These are phyloP conservation scores for Dascillus cervinus DNA, from an alignment of 2,888 invertebrate species.

Conservation along the genomic window DNA sequence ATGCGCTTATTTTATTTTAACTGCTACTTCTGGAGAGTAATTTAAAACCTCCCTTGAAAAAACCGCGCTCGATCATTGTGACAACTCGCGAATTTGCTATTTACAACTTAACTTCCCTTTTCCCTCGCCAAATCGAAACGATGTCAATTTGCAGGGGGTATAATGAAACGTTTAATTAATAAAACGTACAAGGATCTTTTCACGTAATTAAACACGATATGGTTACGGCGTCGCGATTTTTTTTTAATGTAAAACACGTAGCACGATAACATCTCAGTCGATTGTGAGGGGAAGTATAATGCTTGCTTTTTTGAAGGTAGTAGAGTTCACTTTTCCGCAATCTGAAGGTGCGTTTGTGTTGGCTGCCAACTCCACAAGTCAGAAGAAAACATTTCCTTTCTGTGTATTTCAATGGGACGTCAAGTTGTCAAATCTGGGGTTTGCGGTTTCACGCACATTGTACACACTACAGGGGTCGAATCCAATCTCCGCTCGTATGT, in stretches of 20 bases:
- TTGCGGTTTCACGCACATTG: slow-evolving; percentile 26
- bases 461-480: slow-evolving; percentile 22
- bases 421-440: slow-evolving; percentile 31
- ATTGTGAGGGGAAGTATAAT: slow-evolving; percentile 25
- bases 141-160: too few species aligned
- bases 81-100: too few species aligned
- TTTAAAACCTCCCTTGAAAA: too few species aligned
- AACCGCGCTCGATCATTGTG: too few species aligned
- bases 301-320: slow-evolving; percentile 26
- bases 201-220: slow-evolving; percentile 6
- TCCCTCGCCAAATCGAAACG: too few species aligned
- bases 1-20: too few species aligned
- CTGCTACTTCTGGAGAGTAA: too few species aligned
- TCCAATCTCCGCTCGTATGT: slow-evolving; percentile 20
- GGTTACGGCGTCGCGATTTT: too few species aligned
- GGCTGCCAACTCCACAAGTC: slow-evolving; percentile 30
- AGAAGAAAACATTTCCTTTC: slow-evolving; percentile 32
- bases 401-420: slow-evolving; percentile 32
- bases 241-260: slow-evolving; percentile 16
- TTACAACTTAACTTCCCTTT: too few species aligned
- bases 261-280: slow-evolving; percentile 23
- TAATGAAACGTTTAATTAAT: too few species aligned
- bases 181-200: slow-evolving; percentile 7
- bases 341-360: slow-evolving; percentile 24
- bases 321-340: slow-evolving; percentile 27